Percentiles rank a stretch among this genome's conserved stretches.
phyloP scores from a whole-genome alignment of 1,140 invertebrate genomes.

The Calephelis virginiensis region DNA sequence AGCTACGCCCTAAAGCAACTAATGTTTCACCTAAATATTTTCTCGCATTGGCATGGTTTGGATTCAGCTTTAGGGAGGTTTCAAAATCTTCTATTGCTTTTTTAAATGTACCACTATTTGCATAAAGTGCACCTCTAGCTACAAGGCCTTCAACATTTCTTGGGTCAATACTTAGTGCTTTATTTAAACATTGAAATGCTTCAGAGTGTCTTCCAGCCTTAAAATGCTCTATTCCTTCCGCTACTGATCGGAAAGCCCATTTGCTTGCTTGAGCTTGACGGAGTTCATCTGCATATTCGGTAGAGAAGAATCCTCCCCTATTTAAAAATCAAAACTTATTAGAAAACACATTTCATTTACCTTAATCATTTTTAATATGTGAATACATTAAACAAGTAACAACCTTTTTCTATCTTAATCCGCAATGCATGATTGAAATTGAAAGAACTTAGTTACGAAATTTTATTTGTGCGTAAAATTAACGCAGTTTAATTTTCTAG shows the following conservation, averaged over 20 bases:
- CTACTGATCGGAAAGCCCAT: slow-evolving; percentile 94
- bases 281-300: slow-evolving; percentile 90
- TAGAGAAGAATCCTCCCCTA: slow-evolving; percentile 86
- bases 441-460: too few relatives aligned
- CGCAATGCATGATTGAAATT: too few relatives aligned
- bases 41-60: slow-evolving; percentile 94
- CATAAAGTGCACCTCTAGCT: slow-evolving; percentile 94
- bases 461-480: too few relatives aligned
- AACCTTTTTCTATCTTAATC: too few relatives aligned
- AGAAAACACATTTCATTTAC: too few relatives aligned
- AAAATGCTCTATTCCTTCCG: slow-evolving; percentile 95
- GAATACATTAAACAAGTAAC: too few relatives aligned
- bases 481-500: too few relatives aligned
- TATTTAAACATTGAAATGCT: slow-evolving; percentile 96
- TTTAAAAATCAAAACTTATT: slow-evolving; percentile 31
- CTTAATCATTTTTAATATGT: slow-evolving; percentile 22
- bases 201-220: slow-evolving; percentile 93
- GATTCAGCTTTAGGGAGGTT: slow-evolving; percentile 91
- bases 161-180: slow-evolving; percentile 94
- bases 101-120: slow-evolving; percentile 94
- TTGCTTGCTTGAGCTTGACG: slow-evolving; percentile 93
- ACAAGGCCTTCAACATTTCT: slow-evolving; percentile 96
- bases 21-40: slow-evolving; percentile 97
- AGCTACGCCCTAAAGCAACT: slow-evolving; percentile 89
- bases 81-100: slow-evolving; percentile 97